Percentiles rank a stretch among this genome's conserved stretches.
phyloP scores from a whole-genome alignment of 2,888 invertebrate genomes.

The Pardosa pseudoannulata region DNA sequence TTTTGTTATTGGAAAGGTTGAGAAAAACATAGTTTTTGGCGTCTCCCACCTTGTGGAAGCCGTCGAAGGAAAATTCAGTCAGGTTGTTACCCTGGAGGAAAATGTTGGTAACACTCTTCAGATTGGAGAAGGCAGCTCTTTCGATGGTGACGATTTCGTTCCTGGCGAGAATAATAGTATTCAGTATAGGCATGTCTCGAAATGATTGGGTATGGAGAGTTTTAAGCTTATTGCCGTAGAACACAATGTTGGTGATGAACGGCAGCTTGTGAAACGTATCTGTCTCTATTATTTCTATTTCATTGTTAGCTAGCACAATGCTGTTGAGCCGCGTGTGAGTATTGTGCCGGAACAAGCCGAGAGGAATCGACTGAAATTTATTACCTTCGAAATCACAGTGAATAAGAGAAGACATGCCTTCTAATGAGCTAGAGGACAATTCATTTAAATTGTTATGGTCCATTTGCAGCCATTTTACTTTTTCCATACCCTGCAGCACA shows the following conservation, averaged over 20 bases:
- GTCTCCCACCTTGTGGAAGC: slow-evolving; percentile 84
- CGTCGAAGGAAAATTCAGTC: slow-evolving; percentile 83
- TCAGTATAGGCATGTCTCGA: slow-evolving; percentile 86
- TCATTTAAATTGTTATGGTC: slow-evolving; percentile 86
- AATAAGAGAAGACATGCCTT: slow-evolving; percentile 85
- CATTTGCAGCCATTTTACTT: slow-evolving; percentile 74
- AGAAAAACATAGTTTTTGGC: slow-evolving; percentile 81
- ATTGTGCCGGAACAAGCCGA: slow-evolving; percentile 83
- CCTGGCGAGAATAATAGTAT: slow-evolving; percentile 88
- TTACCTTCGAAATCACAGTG: slow-evolving; percentile 93
- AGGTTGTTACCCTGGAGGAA: slow-evolving; percentile 88
- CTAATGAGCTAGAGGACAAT: slow-evolving; percentile 84
- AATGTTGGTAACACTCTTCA: slow-evolving; percentile 86
- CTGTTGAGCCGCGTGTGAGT: slow-evolving; percentile 85
- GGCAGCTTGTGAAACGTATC: slow-evolving; percentile 85
- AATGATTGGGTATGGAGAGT: slow-evolving; percentile 85
- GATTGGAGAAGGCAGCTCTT: slow-evolving; percentile 85
- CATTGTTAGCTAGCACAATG: slow-evolving; percentile 89
- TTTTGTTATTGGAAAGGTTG: slow-evolving; percentile 70
- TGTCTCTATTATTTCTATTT: slow-evolving; percentile 83
- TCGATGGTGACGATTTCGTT: slow-evolving; percentile 87
- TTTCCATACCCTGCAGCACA: slow-evolving; percentile 51
- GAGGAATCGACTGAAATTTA: slow-evolving; percentile 84
- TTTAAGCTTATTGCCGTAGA: slow-evolving; percentile 86
- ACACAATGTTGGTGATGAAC: slow-evolving; percentile 86